Evolutionary conservation across 2,113 vertebrate species (phyloP).

Genomic region (Pseudorectes ferrugineus): DNA sequence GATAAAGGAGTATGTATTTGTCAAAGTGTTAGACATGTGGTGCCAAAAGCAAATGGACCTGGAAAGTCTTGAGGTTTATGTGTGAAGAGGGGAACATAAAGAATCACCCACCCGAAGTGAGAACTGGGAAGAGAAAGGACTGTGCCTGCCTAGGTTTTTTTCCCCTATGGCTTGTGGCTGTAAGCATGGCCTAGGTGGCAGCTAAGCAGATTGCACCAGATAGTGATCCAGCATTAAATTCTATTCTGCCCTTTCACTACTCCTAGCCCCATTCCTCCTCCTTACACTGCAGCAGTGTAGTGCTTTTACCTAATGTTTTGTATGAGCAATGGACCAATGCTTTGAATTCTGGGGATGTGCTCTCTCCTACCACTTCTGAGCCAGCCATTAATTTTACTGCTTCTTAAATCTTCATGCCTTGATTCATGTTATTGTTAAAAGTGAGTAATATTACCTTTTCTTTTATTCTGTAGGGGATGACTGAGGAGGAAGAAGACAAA

Average conservation of each 20-base stretch:
- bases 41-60: background rate
- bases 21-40: background rate
- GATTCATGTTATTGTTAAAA: background rate
- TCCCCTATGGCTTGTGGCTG: background rate
- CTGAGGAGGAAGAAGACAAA: constrained; percentile 95
- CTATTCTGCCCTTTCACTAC: background rate
- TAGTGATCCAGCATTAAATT: background rate
- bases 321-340: background rate
- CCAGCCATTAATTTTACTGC: background rate
- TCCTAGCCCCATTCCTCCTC: background rate
- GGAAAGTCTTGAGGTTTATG: background rate
- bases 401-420: background rate
- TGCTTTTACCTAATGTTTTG: background rate
- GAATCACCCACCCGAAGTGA: background rate
- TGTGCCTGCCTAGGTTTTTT: background rate
- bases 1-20: background rate
- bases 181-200: background rate
- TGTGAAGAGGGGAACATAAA: background rate
- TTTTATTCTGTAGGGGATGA: constrained; percentile 86
- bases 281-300: background rate
- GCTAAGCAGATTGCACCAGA: background rate
- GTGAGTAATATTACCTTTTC: background rate
- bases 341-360: background rate
- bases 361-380: background rate
- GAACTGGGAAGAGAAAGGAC: background rate